Evolutionary conservation across 1,140 invertebrate genomes (phyloP), one percentile per base, ranked within the genome.

Genomic region (Scaptomyza hsui): DNA sequence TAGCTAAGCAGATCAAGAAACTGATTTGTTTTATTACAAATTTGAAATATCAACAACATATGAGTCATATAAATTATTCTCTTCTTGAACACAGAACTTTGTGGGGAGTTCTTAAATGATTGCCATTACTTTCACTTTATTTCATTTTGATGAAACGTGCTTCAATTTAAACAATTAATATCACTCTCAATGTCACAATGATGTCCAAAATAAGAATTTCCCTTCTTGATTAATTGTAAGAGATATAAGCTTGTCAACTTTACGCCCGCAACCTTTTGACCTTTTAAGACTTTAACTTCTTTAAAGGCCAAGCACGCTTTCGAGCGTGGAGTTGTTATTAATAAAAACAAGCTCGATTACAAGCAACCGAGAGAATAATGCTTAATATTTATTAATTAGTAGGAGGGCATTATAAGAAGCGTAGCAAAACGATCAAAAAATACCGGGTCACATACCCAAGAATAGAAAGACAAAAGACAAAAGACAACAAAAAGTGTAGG

Each of bases 351-450:
- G 79, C 75, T 83, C 79, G 79, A 78, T 83, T 78, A 68, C 79
- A 72, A 57, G 71, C 59, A 39, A 49, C 56, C 64, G 56, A 24
- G 51, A 71, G 51, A 74, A 75, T 69, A 85, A 64, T 72, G 69
- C 67, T 75, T 85, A 67, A 78, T 79, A 79, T 70, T 79, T 85
- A 83, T 85, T 83, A 85, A 83, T 83, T 83, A 85, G 75, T 75
- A 85, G 55, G 62, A 85, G 80, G 75, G 80, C 74, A 85, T n/a
- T n/a, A n/a, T 78, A 73, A 85, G 79, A 83, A 85, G 72, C 80
- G 72, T 85, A 83, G 59, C 80, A 83, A 83, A 85, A 76, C 67
- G 80, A 72, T 83, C 72, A 65, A 67, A 75, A 85, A 85, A 83
- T 83, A 79, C 79, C 80, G 80, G 80, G 75, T 85, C 79, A 72